phyloP scores from a whole-genome alignment of 2,113 vertebrate genomes.

The Halcyon senegalensis region DNA sequence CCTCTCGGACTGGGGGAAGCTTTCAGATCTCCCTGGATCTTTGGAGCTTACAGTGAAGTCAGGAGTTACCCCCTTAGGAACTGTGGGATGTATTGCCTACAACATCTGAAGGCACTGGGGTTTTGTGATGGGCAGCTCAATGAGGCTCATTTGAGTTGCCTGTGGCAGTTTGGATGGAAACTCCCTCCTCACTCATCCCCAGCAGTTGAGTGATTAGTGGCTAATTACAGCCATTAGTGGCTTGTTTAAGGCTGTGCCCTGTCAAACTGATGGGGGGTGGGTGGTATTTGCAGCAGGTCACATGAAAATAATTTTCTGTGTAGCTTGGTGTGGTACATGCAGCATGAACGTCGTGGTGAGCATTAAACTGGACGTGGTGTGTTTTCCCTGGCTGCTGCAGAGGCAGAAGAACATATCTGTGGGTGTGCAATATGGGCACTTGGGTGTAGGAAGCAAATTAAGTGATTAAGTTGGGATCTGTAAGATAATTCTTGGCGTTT shows the following conservation, averaged over 20 bases:
- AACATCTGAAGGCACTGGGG: fast-evolving
- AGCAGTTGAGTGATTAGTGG: background rate
- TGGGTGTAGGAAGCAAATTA: fast-evolving
- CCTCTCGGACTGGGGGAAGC: background rate
- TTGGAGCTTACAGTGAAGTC: background rate
- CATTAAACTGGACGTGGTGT: background rate
- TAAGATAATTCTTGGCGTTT: too few relatives aligned
- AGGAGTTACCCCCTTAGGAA: background rate
- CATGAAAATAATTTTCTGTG: fast-evolving
- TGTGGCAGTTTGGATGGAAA: too few relatives aligned
- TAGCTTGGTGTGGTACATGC: fast-evolving
- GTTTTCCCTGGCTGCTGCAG: background rate
- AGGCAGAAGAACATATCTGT: fast-evolving
- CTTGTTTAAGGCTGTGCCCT: background rate
- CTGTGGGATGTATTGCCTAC: too few relatives aligned
- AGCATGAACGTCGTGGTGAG: fast-evolving
- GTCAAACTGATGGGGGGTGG: background rate
- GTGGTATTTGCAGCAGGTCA: background rate
- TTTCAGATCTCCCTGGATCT: fast-evolving
- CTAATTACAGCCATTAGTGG: background rate
- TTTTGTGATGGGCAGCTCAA: background rate
- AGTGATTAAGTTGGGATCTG: background rate
- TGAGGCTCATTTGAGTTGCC: fast-evolving
- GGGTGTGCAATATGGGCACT: fast-evolving
- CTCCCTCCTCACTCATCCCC: too few relatives aligned